A percentile compares a stretch with the other conserved stretches of the same genome.
Conservation (phyloP, 2,113 vertebrate species). For the Protobothrops flavoviridis region DNA sequence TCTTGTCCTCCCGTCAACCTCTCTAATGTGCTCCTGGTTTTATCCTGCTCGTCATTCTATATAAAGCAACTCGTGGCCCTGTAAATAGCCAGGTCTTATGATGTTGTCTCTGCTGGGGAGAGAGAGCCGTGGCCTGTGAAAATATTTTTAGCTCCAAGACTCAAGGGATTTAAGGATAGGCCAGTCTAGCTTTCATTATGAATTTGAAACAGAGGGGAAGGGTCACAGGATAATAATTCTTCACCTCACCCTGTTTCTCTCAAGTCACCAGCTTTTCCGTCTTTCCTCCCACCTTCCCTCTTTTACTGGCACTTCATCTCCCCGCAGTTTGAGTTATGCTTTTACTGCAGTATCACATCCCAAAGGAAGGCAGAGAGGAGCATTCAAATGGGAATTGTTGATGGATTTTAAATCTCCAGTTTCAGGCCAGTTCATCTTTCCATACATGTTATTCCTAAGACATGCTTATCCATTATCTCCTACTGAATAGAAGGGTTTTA, state of each 20-base stretch:
- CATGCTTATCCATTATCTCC: not conserved
- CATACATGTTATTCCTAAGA: not conserved
- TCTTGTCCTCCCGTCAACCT: not conserved
- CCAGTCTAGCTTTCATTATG: slow-evolving; percentile 26
- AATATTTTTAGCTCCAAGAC: slow-evolving; percentile 68
- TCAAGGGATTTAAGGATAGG: slow-evolving; percentile 52
- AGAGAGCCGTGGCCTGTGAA: slow-evolving; percentile 50
- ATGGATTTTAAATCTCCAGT: not conserved
- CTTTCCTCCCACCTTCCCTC: not conserved
- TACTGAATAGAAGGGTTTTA: not conserved
- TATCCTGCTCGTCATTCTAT: slow-evolving; percentile 30
- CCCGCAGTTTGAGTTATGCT: slow-evolving; percentile 31
- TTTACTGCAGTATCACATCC: slow-evolving; percentile 41
- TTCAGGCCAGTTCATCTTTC: not conserved
- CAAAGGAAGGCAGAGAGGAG: slow-evolving; percentile 20
- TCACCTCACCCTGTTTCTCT: slow-evolving; percentile 9
- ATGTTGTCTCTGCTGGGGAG: slow-evolving; percentile 57
- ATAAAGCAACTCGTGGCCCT: slow-evolving; percentile 47
- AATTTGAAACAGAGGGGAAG: slow-evolving; percentile 23
- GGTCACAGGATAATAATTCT: slow-evolving; percentile 43
- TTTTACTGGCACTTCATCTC: slow-evolving; percentile 41
- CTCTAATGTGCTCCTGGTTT: slow-evolving; percentile 4
- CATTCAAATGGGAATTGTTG: not conserved
- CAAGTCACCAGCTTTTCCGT: slow-evolving; percentile 39
- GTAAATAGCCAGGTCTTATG: slow-evolving; percentile 68